phyloP scores from a whole-genome alignment of 2,797 vertebrate species.

The Acestrorhynchus altus region DNA sequence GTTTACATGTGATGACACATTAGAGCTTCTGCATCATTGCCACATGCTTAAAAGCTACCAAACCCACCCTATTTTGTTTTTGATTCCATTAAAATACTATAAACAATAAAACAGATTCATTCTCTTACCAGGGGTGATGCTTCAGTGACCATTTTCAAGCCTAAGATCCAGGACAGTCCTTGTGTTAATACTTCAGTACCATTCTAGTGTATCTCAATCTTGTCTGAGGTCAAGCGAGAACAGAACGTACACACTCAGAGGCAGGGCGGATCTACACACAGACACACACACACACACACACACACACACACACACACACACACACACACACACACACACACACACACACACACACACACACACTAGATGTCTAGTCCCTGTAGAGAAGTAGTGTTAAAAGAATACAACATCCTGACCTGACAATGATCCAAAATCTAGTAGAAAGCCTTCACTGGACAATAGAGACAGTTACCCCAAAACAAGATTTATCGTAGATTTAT shows the following conservation, averaged over 20 bases:
- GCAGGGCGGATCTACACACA: background rate
- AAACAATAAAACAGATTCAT: too few species aligned
- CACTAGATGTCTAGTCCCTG: too few species aligned
- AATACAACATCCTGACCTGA: too few species aligned
- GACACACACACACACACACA: background rate
- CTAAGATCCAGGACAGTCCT: background rate
- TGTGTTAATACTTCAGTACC: background rate
- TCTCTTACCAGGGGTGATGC: conserved; percentile 18
- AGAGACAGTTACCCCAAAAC: too few species aligned
- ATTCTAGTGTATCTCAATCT: background rate
- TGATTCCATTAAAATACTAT: background rate
- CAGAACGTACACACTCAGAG: background rate
- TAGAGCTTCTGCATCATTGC: background rate
- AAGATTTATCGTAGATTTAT: too few species aligned
- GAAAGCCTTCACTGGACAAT: too few species aligned
- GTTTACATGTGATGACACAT: conserved; percentile 1
- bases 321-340: conserved; percentile 2
- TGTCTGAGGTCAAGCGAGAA: background rate
- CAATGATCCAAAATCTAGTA: too few species aligned
- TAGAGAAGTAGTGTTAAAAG: too few species aligned
- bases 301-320: background rate
- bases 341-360: conserved; percentile 15
- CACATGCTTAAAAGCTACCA: background rate
- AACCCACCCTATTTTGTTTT: background rate
- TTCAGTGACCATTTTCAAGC: conserved; percentile 1